Conservation (phyloP, 1,140 invertebrate genomes). For the Nylanderia fulva region DNA sequence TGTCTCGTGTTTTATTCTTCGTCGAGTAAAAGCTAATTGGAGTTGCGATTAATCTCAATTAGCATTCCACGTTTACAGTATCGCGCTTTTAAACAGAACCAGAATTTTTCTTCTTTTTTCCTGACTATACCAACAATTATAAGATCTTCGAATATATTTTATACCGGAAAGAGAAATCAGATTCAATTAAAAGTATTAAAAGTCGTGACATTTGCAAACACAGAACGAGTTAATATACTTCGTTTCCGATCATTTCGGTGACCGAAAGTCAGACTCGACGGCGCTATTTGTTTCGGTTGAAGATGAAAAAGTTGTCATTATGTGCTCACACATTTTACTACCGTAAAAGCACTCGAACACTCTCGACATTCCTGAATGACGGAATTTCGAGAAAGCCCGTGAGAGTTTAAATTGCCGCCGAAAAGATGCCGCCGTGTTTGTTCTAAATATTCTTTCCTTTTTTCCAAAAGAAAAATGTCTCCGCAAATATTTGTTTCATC, state of each 20-base stretch:
- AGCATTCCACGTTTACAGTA: not conserved
- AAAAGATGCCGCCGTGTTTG: conserved; percentile 49
- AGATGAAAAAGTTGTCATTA: conserved; percentile 28
- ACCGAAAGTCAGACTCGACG: not conserved
- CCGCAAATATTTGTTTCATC: not conserved
- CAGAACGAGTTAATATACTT: not conserved
- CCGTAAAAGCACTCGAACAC: conserved; percentile 41
- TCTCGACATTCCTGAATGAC: conserved; percentile 36
- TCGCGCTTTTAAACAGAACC: not conserved
- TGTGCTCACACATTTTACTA: conserved; percentile 29
- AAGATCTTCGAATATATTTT: not conserved
- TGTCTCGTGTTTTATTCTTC: not conserved
- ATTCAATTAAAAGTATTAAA: not conserved
- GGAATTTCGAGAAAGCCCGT: not conserved
- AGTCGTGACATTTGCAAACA: not conserved
- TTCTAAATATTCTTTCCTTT: conserved; percentile 19
- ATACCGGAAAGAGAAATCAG: not conserved
- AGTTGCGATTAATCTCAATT: not conserved
- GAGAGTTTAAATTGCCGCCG: conserved; percentile 10
- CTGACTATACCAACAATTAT: not conserved
- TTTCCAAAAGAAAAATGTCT: not conserved
- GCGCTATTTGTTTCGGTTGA: conserved; percentile 36
- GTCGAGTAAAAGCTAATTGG: not conserved
- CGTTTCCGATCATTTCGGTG: not conserved
- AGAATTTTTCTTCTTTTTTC: not conserved